Evolutionary conservation across 2,113 vertebrate species (phyloP).

Genomic region (Platanista minor): DNA sequence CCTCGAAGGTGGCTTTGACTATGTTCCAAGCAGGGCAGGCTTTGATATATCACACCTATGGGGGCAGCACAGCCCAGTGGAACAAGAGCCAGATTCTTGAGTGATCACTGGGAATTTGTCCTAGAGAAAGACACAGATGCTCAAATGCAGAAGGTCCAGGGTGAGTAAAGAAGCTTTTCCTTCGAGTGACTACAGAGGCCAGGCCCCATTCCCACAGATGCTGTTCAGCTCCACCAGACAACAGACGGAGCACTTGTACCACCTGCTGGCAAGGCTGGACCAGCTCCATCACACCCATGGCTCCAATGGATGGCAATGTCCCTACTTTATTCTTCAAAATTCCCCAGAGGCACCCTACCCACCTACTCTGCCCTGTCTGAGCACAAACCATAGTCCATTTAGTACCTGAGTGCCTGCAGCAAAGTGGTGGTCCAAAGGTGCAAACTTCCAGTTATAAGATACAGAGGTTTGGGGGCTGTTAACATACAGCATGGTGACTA

Average conservation of each 20-base stretch:
- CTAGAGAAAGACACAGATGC: not conserved
- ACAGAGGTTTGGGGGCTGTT: not conserved
- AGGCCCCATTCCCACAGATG: not conserved
- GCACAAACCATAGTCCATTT: not conserved
- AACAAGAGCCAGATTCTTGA: not conserved
- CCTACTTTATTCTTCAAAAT: not conserved
- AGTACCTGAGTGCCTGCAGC: not conserved
- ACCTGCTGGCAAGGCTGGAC: not conserved
- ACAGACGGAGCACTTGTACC: too few species aligned
- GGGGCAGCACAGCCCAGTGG: not conserved
- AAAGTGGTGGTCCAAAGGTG: not conserved
- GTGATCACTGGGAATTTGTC: not conserved
- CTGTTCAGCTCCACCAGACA: not conserved
- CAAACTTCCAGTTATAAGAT: not conserved
- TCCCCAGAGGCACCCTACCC: not conserved
- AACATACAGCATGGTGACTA: not conserved
- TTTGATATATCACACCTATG: not conserved
- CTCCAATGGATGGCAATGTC: accelerated
- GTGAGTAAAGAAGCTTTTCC: not conserved
- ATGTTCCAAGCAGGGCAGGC: not conserved
- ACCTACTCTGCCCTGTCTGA: not conserved
- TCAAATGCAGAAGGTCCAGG: not conserved
- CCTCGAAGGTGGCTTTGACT: accelerated
- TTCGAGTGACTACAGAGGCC: not conserved
- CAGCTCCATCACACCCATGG: accelerated